Percentiles rank a stretch among this genome's conserved stretches.
Evolutionary conservation across 2,888 invertebrate genomes (phyloP).

Genomic region (Ecliptopera silaceata): DNA sequence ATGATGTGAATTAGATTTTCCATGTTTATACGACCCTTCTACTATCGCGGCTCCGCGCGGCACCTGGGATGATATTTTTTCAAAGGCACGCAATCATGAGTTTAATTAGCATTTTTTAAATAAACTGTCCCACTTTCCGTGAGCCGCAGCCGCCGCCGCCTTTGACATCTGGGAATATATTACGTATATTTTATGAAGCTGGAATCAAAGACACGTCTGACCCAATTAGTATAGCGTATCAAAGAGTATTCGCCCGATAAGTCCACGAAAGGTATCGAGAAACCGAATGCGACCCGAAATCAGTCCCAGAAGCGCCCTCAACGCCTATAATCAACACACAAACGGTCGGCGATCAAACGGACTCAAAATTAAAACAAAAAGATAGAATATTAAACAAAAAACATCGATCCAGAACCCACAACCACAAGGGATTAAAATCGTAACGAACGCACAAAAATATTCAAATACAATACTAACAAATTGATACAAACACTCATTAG

Average conservation of each 20-base stretch:
- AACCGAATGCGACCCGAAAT: constrained; percentile 31
- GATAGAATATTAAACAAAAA: constrained; percentile 70
- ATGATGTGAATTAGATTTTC: constrained; percentile 59
- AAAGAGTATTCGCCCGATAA: constrained; percentile 24
- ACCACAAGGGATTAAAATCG: constrained; percentile 80
- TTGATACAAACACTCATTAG: constrained; percentile 84
- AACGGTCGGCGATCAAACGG: constrained; percentile 69
- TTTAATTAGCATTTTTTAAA: constrained; percentile 54
- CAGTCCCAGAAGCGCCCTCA: constrained; percentile 51
- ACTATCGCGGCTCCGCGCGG: constrained; percentile 50
- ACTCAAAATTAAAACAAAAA: constrained; percentile 54
- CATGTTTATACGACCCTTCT: constrained; percentile 65
- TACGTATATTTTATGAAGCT: constrained; percentile 26
- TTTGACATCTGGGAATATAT: constrained; percentile 33
- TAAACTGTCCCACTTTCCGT: constrained; percentile 37
- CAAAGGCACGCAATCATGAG: constrained; percentile 48
- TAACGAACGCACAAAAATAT: constrained; percentile 82
- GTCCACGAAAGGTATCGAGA: constrained; percentile 1
- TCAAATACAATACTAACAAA: constrained; percentile 84
- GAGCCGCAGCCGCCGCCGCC: constrained; percentile 16
- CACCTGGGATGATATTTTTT: constrained; percentile 49
- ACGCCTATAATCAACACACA: constrained; percentile 72
- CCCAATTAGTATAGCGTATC: constrained; percentile 22
- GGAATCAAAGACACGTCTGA: constrained; percentile 26
- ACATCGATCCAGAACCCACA: constrained; percentile 68